Conservation (phyloP, 2,797 vertebrate genomes). For the Xerus rutilus region DNA sequence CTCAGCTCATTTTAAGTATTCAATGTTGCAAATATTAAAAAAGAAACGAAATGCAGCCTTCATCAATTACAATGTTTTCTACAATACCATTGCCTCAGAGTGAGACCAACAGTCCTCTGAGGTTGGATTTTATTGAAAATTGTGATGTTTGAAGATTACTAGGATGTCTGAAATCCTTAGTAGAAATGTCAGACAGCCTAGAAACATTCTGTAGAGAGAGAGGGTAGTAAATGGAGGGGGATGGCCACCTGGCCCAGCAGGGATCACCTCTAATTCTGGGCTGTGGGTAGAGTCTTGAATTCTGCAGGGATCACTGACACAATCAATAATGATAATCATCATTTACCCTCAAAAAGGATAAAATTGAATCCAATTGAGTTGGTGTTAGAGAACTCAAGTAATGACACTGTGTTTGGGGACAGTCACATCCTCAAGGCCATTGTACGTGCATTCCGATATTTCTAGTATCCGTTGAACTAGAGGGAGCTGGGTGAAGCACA, state of each 20-base stretch:
- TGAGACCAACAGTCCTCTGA: neutral
- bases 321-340: neutral
- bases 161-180: neutral
- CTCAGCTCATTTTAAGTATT: neutral
- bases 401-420: neutral
- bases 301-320: neutral
- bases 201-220: neutral
- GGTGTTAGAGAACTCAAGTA: neutral
- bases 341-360: neutral
- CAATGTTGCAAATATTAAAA: neutral
- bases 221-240: neutral
- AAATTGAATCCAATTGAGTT: neutral
- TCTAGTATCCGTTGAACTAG: neutral
- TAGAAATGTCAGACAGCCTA: neutral
- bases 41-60: neutral
- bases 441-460: neutral
- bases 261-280: neutral
- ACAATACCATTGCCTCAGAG: neutral
- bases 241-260: neutral
- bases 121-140: slow-evolving; percentile 34
- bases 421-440: neutral
- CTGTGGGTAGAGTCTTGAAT: neutral
- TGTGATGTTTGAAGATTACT: neutral
- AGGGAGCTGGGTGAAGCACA: neutral
- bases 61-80: neutral